These are phyloP conservation scores for Cephus cinctus DNA, from an alignment of 1,140 invertebrate genomes.

Conservation along the genomic window DNA sequence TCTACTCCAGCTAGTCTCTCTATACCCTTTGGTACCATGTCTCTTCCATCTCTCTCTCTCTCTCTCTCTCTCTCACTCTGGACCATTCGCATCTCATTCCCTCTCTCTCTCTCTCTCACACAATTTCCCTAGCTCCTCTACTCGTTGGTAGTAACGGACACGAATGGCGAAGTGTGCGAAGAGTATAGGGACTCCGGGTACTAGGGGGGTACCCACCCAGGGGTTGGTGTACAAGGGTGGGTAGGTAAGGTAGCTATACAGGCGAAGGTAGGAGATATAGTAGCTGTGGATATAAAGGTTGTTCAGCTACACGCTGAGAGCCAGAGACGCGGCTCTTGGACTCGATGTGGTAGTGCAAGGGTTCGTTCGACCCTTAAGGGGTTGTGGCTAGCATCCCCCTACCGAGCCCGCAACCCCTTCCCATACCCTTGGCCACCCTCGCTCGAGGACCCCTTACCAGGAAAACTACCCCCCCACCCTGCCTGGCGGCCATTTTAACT, in stretches of 20 bases:
- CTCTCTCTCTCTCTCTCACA: conserved; percentile 15
- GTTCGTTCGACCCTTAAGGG: conserved; percentile 57
- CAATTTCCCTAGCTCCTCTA: conserved; percentile 17
- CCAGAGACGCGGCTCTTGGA: conserved; percentile 29
- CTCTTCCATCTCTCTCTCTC: conserved; percentile 18
- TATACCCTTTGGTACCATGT: conserved; percentile 26
- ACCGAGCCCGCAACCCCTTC: conserved; percentile 27
- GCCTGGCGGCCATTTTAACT: conserved; percentile 57
- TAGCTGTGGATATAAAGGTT: conserved; percentile 51
- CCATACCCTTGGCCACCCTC: conserved; percentile 47
- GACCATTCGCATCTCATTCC: conserved; percentile 8
- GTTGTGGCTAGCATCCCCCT: conserved; percentile 54
- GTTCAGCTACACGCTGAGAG: conserved; percentile 28
- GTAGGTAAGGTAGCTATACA: no score
- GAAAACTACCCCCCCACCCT: conserved; percentile 40
- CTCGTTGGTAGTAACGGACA: conserved; percentile 16
- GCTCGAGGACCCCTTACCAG: conserved; percentile 27
- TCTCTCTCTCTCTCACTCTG: conserved; percentile 14
- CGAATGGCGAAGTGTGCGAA: no score
- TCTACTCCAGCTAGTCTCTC: conserved; percentile 14
- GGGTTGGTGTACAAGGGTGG: conserved; percentile 25
- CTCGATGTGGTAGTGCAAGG: conserved; percentile 46
- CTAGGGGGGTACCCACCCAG: no score
- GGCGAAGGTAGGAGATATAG: conserved; percentile 41
- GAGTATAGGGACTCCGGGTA: no score